Evolutionary conservation across 2,888 invertebrate species (phyloP).

Genomic region (Trissoscelio sp.): DNA sequence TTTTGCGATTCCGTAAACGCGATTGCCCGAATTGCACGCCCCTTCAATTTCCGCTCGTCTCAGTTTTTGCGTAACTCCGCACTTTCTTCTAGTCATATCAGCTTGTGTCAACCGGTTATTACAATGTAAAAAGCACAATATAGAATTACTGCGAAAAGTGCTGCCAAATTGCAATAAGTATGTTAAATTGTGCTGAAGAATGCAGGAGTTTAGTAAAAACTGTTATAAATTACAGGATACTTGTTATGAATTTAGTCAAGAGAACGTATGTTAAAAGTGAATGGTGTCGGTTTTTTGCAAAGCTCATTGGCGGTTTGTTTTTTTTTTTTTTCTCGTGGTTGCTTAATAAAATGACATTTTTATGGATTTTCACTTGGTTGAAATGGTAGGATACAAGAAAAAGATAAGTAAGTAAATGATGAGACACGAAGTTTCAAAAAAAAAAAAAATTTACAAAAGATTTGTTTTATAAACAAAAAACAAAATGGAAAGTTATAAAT

Average conservation of each 20-base stretch:
- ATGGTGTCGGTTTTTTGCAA: not conserved
- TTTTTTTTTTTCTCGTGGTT: not conserved
- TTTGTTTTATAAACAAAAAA: no score
- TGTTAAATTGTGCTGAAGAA: not conserved
- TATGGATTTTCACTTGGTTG: not conserved
- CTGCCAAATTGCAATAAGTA: not conserved
- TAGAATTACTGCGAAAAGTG: not conserved
- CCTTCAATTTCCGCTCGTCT: constrained; percentile 8
- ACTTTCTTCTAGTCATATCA: constrained; percentile 24
- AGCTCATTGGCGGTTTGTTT: not conserved
- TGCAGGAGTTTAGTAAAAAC: not conserved
- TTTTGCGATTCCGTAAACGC: constrained; percentile 41
- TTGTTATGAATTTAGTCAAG: not conserved
- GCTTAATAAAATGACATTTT: not conserved
- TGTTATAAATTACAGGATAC: not conserved
- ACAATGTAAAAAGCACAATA: not conserved
- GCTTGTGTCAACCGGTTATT: constrained; percentile 11
- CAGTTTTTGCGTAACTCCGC: constrained; percentile 36
- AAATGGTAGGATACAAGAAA: no score
- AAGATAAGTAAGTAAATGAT: no score
- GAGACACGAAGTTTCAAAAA: no score
- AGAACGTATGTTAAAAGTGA: not conserved
- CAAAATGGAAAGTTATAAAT: no score
- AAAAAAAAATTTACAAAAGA: no score
- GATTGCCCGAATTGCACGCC: constrained; percentile 41